phyloP scores from a whole-genome alignment of 2,888 invertebrate genomes.

The Pollenia amentaria region DNA sequence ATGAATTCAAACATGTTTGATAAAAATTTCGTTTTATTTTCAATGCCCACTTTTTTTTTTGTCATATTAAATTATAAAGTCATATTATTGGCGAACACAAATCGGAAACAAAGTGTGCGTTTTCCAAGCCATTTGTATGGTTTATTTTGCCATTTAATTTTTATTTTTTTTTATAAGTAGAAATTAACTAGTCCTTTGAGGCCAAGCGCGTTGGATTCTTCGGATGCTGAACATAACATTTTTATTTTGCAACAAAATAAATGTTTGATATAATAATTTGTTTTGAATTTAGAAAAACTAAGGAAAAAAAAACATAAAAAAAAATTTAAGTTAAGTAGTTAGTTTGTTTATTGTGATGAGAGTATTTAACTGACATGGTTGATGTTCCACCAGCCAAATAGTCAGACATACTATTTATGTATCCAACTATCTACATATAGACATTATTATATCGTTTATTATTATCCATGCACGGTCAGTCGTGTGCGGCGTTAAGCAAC shows the following conservation, averaged over 20 bases:
- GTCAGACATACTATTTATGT: constrained; percentile 26
- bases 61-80: too few relatives aligned
- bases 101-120: too few relatives aligned
- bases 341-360: constrained; percentile 57
- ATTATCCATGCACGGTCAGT: constrained; percentile 84
- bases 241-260: not conserved
- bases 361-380: constrained; percentile 69
- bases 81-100: too few relatives aligned
- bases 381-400: constrained; percentile 67
- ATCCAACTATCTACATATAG: constrained; percentile 47
- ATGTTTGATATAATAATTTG: not conserved
- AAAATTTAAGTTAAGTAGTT: constrained; percentile 30
- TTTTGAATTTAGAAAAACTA: not conserved
- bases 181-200: too few relatives aligned
- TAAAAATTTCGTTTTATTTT: too few relatives aligned
- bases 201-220: too few relatives aligned
- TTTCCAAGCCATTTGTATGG: too few relatives aligned
- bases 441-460: constrained; percentile 71
- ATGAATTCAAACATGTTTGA: too few relatives aligned
- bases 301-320: constrained; percentile 14
- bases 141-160: too few relatives aligned
- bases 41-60: too few relatives aligned
- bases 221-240: not conserved
- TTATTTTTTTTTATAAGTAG: too few relatives aligned
- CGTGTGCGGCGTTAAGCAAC: constrained; percentile 85